These are phyloP conservation scores for Diuraphis noxia DNA, from an alignment of 1,140 invertebrate species.

Conservation along the genomic window DNA sequence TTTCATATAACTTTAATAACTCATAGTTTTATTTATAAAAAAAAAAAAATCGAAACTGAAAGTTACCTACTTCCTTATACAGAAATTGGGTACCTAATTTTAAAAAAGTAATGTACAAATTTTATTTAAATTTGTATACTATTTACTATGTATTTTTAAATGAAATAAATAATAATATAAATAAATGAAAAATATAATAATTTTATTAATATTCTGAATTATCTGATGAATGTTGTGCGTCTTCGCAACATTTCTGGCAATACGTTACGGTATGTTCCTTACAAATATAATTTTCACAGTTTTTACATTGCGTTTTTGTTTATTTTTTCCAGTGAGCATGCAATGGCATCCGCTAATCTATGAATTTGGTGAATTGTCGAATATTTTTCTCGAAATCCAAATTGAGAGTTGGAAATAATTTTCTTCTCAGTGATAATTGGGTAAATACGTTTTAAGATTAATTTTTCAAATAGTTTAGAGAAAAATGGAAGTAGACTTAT, in stretches of 20 bases:
- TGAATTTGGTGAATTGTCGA: too few relatives aligned
- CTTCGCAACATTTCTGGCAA: background rate
- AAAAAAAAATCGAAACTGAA: background rate
- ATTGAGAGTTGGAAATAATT: too few relatives aligned
- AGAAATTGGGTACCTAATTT: background rate
- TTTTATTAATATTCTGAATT: constrained; percentile 3
- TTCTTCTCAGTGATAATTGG: too few relatives aligned
- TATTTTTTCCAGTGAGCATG: too few relatives aligned
- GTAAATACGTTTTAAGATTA: too few relatives aligned
- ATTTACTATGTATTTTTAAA: background rate
- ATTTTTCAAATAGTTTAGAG: too few relatives aligned
- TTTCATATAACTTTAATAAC: background rate
- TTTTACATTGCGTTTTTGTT: constrained; percentile 16
- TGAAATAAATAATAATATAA: too few relatives aligned
- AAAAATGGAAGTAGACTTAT: too few relatives aligned
- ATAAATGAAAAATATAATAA: background rate
- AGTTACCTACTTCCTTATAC: background rate
- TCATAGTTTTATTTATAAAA: background rate
- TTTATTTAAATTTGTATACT: constrained; percentile 13
- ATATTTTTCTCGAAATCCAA: too few relatives aligned
- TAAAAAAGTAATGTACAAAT: background rate
- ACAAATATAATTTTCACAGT: background rate
- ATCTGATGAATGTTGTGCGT: constrained; percentile 4
- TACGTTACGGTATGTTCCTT: constrained; percentile 1
- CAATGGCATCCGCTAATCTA: too few relatives aligned